Evolutionary conservation across 2,113 vertebrate genomes (phyloP), one percentile per base, ranked within the genome.

Genomic region (Geococcyx californianus): DNA sequence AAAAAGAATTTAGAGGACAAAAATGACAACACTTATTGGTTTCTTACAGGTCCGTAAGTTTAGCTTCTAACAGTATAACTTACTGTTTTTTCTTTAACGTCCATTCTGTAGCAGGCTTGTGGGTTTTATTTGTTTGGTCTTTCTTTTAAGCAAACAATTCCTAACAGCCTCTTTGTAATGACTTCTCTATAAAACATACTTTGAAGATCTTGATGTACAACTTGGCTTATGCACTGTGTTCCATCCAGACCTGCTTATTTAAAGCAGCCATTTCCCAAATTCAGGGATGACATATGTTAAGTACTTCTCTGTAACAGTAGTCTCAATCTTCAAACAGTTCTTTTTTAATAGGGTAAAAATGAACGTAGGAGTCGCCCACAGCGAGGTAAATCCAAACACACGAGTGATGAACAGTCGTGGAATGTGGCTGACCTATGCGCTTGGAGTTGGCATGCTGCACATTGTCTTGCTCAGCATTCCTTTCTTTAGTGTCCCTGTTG

Each of bases 291-390:
- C 8, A 0, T 45, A 3, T 36, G 16, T 54, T 38, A 56, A 85
- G 7, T 86, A 14, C 18, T 36, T 38, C 36, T 38, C 11, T 52
- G 1, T 54, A 64, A 42, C 28, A 63, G 60, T 4, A 64, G 19
- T 38, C 47, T 78, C 36, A 70, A 2, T 59, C 79, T 81, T 82
- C 68, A 67, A 69, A 62, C 38, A 84, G 87, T 54, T 89, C 78
- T 91, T 45, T 96, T 96, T 94, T 96, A n/a, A 75, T 59, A 98
- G 97, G 91, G 89, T 96, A 98, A 98, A 98, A 96, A 99, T 99
- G 99, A 99, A 99, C 14, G 99, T 99, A 88, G 99, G 99, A 79
- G 99, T 99, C 92, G 99, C 99, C 80, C 99, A 99, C 98, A 99
- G 99, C 38, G 99, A 99, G 97, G 99, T 99, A 87, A 99, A 99